phyloP scores from a whole-genome alignment of 2,113 vertebrate species.

The Cyrtonyx montezumae region DNA sequence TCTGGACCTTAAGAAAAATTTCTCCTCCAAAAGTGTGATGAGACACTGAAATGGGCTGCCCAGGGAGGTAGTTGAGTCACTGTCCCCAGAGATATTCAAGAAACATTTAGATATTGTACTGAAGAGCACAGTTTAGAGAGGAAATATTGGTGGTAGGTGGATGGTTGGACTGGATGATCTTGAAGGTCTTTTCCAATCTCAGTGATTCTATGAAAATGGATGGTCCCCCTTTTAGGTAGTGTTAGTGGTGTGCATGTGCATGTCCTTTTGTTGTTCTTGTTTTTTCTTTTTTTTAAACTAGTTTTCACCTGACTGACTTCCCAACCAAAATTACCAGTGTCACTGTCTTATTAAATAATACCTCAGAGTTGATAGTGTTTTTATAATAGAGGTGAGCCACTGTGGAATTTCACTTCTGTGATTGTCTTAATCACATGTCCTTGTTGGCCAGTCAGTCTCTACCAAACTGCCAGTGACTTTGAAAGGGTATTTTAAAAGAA shows the following conservation, averaged over 20 bases:
- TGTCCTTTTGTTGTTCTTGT: background rate
- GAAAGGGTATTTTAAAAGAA: background rate
- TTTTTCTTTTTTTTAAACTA: background rate
- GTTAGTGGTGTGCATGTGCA: rapidly evolving
- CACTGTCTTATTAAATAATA: background rate
- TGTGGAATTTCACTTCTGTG: background rate
- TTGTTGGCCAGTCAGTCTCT: background rate
- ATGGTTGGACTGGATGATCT: too few species aligned
- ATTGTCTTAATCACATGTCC: background rate
- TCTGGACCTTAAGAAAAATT: too few species aligned
- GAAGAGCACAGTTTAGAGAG: too few species aligned
- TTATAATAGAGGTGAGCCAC: background rate
- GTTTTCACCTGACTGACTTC: background rate
- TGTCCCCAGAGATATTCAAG: too few species aligned
- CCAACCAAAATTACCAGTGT: background rate
- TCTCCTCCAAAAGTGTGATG: too few species aligned
- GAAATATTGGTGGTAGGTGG: too few species aligned
- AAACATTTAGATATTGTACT: too few species aligned
- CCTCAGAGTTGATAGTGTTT: background rate
- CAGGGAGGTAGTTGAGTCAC: too few species aligned
- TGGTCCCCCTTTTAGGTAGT: background rate
- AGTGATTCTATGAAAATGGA: background rate
- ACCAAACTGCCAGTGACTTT: background rate
- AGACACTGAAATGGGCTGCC: too few species aligned
- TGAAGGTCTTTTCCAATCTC: too few species aligned